These are phyloP conservation scores for Exocentrus adspersus DNA, from an alignment of 2,888 invertebrate genomes.

Conservation along the genomic window DNA sequence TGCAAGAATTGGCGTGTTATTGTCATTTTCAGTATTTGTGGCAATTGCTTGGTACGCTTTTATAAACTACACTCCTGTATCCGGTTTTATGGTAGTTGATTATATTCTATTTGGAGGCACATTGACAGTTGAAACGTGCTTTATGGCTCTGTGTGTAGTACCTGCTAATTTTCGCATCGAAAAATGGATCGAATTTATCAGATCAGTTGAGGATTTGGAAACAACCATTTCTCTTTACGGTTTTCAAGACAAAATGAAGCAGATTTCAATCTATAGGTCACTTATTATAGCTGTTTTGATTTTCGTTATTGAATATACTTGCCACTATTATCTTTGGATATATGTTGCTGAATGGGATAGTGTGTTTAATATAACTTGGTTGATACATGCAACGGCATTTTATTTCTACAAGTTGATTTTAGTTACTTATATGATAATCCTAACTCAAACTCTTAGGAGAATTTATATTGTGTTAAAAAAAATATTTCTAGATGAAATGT, in stretches of 20 bases:
- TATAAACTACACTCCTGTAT: too few relatives aligned
- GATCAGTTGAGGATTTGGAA: not conserved
- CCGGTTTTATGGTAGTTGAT: too few relatives aligned
- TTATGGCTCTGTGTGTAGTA: not conserved
- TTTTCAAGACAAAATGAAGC: not conserved
- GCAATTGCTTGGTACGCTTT: too few relatives aligned
- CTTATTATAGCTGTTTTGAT: not conserved
- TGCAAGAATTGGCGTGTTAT: not conserved
- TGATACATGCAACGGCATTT: too few relatives aligned
- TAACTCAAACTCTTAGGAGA: not conserved
- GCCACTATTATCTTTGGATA: not conserved
- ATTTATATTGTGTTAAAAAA: not conserved
- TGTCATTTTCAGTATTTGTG: too few relatives aligned
- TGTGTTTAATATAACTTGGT: too few relatives aligned
- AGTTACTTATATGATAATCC: not conserved
- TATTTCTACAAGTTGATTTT: not conserved
- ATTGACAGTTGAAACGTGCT: not conserved
- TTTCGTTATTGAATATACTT: not conserved
- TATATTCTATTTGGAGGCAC: not conserved
- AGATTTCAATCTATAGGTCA: not conserved
- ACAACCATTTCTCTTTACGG: not conserved
- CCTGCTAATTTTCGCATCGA: not conserved
- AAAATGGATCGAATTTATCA: not conserved
- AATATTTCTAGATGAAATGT: not conserved
- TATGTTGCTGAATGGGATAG: too few relatives aligned